phyloP scores from a whole-genome alignment of 1,140 invertebrate genomes.

The Trigoniulus corallinus region DNA sequence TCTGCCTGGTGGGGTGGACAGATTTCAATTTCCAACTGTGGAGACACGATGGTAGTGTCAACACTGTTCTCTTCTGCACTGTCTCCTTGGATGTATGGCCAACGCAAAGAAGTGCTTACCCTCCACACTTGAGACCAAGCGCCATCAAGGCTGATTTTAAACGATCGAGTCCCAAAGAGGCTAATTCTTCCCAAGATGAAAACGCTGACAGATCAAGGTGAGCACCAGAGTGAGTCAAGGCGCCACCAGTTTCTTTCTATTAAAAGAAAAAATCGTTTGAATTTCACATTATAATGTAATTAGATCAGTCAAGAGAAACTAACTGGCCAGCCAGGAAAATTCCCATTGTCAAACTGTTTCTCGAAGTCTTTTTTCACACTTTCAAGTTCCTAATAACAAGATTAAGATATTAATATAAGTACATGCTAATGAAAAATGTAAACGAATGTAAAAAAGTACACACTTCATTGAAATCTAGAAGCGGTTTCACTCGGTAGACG shows the following conservation, averaged over 20 bases:
- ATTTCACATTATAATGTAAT: slow-evolving; percentile 1
- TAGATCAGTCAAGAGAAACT: slow-evolving; percentile 19
- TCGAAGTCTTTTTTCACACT: slow-evolving; percentile 66
- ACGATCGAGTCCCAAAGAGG: slow-evolving; percentile 87
- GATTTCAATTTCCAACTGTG: too few relatives aligned
- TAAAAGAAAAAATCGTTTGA: slow-evolving; percentile 17
- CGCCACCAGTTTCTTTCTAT: slow-evolving; percentile 85
- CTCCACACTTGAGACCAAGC: slow-evolving; percentile 95
- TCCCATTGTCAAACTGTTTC: slow-evolving; percentile 69
- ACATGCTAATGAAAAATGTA: too few relatives aligned
- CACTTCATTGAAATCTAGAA: slow-evolving; percentile 58
- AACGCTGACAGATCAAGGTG: slow-evolving; percentile 94
- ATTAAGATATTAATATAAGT: slow-evolving; percentile 3
- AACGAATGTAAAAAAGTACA: neutral
- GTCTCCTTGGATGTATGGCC: too few relatives aligned
- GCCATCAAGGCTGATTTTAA: slow-evolving; percentile 95
- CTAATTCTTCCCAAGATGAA: slow-evolving; percentile 87
- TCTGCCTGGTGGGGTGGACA: too few relatives aligned
- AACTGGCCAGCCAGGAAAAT: slow-evolving; percentile 86
- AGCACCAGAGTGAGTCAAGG: slow-evolving; percentile 77
- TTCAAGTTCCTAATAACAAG: slow-evolving; percentile 41
- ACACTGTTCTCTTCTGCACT: too few relatives aligned
- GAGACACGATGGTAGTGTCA: too few relatives aligned
- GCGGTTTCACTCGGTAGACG: slow-evolving; percentile 69
- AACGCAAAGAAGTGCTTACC: slow-evolving; percentile 41